Base-by-base conservation (phyloP, 2,797 vertebrate species). In the Pantherophis vulpinus region DNA sequence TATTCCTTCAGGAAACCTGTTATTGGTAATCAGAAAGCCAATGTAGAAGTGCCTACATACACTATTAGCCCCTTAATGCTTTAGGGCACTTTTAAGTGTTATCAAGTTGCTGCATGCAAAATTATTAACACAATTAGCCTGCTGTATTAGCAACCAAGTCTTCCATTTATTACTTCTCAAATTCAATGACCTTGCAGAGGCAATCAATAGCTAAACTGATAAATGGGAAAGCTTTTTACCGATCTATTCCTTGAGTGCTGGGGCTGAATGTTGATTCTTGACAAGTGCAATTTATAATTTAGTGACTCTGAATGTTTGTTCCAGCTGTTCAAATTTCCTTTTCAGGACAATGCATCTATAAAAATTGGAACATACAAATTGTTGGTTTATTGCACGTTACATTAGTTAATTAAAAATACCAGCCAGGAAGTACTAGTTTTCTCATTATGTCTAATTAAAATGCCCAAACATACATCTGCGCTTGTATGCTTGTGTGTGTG, bases 131-230 rank as follows among this genome's bases (percentile, higher is more conserved):
- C 90, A 79, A 95, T 97, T 94, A 90, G 37, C n/a, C 94, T 90
- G 63, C 92, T 83, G 20, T 93, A 83, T 55, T 93, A 96, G 91
- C 93, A 94, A 93, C 94, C 93, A 91, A 79, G 92, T 95, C 87
- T 93, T 92, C 88, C 95, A 94, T 95, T 97, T 91, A 96, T 97
- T 95, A 95, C 91, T 91, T 91, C 93, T 95, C 95, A 86, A 91
- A 96, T 94, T 96, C 96, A 95, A 95, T 94, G 96, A 94, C 95
- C 94, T 97, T 96, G 95, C 94, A 96, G 93, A 96, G 87, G 91
- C 96, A 97, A 97, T 97, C 97, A 97, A 97, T 97, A 96, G 91
- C 93, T 95, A 94, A 97, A 96, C 91, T 96, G 97, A 97, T 96
- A 98, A 97, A 97, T 96, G 96, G 91, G 90, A 95, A 93, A 94